Evolutionary conservation across 2,888 invertebrate species (phyloP), one percentile per base, ranked within the genome.

Genomic region (Tipula vernalis): DNA sequence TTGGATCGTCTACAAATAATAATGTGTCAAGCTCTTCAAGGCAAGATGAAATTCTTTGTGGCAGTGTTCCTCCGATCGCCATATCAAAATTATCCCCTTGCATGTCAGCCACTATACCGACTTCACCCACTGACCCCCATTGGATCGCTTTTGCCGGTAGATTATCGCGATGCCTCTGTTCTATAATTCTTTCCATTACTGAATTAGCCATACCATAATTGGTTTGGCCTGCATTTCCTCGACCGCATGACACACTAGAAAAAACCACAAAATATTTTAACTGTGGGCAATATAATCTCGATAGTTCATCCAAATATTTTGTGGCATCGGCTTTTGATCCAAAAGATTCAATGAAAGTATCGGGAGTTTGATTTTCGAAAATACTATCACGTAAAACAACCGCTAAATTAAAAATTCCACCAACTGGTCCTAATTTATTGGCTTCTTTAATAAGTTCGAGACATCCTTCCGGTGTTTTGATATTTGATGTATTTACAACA

Each of bases 111-210:
- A 97, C 95, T 0, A 97, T 92, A 87, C 98, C 98, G 28, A 95
- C 95, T 91, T 98, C 98, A 86, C 97, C 98, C 86, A 98, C 94
- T 47, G 97, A 98, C 51, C 98, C 98, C 98, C 98, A 98, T 90
- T 98, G 97, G 10, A 98, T 94, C 1, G 98, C 98, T 87, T 97
- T 91, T 0, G 94, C 98, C 0, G 97, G 96, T 0, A 95, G 92
- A 0, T 96, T 96, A 8, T 94, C 94, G 87, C 91, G 91, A 89
- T 92, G 92, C 88, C 97, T 94, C 89, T 93, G 92, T 91, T 97
- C 98, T 90, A 96, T 96, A 88, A 98, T 94, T 88, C 97, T 93
- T 91, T 98, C 97, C 97, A 98, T 97, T 4, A 96, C 94, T 0
- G 97, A 97, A 92, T 98, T 98, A 83, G 97, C 95, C 93, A 96